Evolutionary conservation across 2,113 vertebrate genomes (phyloP), one percentile per base, ranked within the genome.

Genomic region (Epinephelus lanceolatus): DNA sequence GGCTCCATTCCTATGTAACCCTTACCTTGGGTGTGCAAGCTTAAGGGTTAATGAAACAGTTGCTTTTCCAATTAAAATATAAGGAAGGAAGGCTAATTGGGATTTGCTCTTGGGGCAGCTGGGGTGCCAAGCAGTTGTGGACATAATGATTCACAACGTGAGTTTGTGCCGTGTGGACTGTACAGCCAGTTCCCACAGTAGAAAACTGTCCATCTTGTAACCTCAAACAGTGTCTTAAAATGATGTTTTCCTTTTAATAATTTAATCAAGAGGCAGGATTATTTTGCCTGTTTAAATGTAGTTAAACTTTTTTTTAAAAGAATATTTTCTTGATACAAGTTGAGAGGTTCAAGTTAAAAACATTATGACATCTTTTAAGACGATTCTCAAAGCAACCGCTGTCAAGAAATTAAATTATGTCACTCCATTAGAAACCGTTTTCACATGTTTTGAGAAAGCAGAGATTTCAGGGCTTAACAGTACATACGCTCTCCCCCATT

Each of bases 1-100:
- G 62, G 49, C 27, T 68, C 2, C 15, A 56, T 55, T 73, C 37
- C 65, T 60, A 42, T 53, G 0, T 60, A 78, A 67, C 49, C 17
- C 72, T 80, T 72, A 63, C 45, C 40, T 71, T 68, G n/a, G 56
- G 33, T 55, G 15, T 30, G 14, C 37, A 81, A 78, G 65, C 56
- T 71, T 73, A 75, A 77, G 68, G 68, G 76, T 89, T 87, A 88
- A 92, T 91, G 68, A 80, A 91, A 91, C 67, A 65, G 81, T 81
- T 84, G 55, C 60, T 81, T 90, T 91, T 84, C 74, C 83, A 91
- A 88, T 91, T 91, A 87, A 81, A 88, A 75, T 65, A 70, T 55
- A 68, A 70, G 68, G 37, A 80, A 82, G 33, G 76, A 78, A 86
- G 76, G 86, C 75, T 90, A 89, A 93, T 86, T 91, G 76, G 74